Base-by-base conservation (phyloP, 2,888 invertebrate species). In the Lepidochitona cinerea region DNA sequence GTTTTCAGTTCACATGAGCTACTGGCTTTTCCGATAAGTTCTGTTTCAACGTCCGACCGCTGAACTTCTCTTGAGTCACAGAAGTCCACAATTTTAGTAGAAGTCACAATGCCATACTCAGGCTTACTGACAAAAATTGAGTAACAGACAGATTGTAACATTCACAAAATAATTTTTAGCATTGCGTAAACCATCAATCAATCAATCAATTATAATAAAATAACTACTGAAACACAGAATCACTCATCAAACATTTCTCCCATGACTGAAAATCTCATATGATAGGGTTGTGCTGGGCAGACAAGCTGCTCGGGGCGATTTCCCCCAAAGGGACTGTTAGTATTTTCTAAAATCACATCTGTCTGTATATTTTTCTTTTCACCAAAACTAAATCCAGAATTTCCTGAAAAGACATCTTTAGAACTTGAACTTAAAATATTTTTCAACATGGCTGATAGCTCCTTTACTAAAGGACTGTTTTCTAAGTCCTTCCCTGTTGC, bases 241-340 rank as follows among this genome's bases (percentile, higher is more conserved):
- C 29, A 59, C 18, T 74, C 74, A 37, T 78, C 59, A 81, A 87
- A 94, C 92, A 96, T 94, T 92, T 96, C 96, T 0, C 96, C 96
- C 76, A 94, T 93, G 79, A 96, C 92, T 23, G 95, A 94, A 89
- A 96, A 93, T 85, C 95, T 93, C 89, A 95, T 94, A 75, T 95
- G 90, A 90, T 95, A 96, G 23, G 95, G 94, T 73, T 95, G 96
- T 1, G 95, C 95, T 69, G 94, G 94, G 83, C 97, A 97, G 66
- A 94, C 93, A 72, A 97, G 91, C 18, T 95, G 87, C 75, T 94
- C 76, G 29, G 85, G 85, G 32, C 79, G 79, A 26, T 75, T 53
- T 67, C 65, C 78, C 54, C 65, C 52, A 66, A 83, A 83, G 36
- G 83, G 69, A 59, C 79, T 75, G 23, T 70, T 33, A 3, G 80